Conservation (phyloP, 2,797 vertebrate species). For the Myotis myotis region DNA sequence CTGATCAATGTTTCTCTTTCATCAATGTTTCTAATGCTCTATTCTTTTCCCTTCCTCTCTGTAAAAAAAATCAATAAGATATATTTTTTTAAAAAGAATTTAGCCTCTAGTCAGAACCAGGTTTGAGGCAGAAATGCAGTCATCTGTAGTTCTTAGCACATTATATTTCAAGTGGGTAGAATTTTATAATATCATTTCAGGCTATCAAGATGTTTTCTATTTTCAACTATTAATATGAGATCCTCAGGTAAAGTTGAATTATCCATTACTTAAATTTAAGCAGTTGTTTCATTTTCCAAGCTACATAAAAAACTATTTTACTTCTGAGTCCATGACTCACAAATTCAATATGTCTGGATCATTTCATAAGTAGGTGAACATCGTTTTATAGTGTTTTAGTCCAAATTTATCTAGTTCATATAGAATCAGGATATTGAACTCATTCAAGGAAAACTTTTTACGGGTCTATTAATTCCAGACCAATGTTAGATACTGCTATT, state of each 20-base stretch:
- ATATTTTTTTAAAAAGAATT: constrained; percentile 29
- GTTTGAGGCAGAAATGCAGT: constrained; percentile 59
- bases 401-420: constrained; percentile 48
- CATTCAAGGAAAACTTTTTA: constrained; percentile 43
- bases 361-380: constrained; percentile 50
- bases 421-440: constrained; percentile 3
- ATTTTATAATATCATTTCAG: constrained; percentile 67
- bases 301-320: constrained; percentile 52
- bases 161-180: constrained; percentile 59
- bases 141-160: constrained; percentile 44
- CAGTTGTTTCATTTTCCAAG: constrained; percentile 55
- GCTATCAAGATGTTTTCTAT: constrained; percentile 65
- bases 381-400: constrained; percentile 47
- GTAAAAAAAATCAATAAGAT: no score
- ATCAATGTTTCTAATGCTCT: no score
- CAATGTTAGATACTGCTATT: background rate
- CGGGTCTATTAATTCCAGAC: background rate
- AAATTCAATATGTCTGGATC: constrained; percentile 64
- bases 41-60: no score
- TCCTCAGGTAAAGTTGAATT: constrained; percentile 67
- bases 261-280: constrained; percentile 47
- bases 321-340: constrained; percentile 65
- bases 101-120: constrained; percentile 68
- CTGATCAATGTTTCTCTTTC: no score
- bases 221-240: constrained; percentile 34